A percentile compares a stretch with the other conserved stretches of the same genome.
Evolutionary conservation across 2,113 vertebrate species (phyloP).

Genomic region (Crocuta crocuta): DNA sequence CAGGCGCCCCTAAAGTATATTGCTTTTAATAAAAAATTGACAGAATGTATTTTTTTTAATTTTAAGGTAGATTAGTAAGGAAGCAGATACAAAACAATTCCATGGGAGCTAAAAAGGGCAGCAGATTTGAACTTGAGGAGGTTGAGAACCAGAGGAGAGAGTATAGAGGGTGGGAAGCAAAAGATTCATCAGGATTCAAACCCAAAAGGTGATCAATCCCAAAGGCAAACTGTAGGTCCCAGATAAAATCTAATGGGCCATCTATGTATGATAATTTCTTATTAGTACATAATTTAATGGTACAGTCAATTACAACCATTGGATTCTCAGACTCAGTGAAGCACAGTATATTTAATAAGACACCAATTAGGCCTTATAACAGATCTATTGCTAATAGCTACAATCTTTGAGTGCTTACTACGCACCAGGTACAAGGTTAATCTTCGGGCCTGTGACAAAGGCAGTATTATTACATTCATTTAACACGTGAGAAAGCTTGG

Average conservation of each 20-base stretch:
- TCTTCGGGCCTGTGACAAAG: background rate
- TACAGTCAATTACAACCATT: background rate
- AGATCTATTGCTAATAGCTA: background rate
- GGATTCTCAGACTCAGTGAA: background rate
- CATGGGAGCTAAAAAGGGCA: constrained; percentile 88
- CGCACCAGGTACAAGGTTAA: background rate
- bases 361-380: background rate
- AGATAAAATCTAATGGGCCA: constrained; percentile 35
- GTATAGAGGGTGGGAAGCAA: constrained; percentile 38
- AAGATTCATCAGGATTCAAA: constrained; percentile 49
- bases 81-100: constrained; percentile 89
- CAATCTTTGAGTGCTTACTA: background rate
- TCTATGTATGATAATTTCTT: constrained; percentile 10
- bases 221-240: constrained; percentile 65
- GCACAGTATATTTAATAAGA: background rate
- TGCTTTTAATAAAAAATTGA: constrained; percentile 90
- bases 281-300: background rate
- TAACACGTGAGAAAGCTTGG: constrained; percentile 7
- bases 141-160: constrained; percentile 79
- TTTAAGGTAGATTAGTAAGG: constrained; percentile 88
- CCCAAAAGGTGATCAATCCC: constrained; percentile 45
- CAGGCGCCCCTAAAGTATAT: constrained; percentile 33
- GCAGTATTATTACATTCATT: background rate
- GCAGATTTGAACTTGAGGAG: constrained; percentile 84
- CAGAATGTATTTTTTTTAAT: constrained; percentile 91